Evolutionary conservation across 2,797 vertebrate genomes (phyloP), one percentile per base, ranked within the genome.

Genomic region (Hydrocynus forskahlii): DNA sequence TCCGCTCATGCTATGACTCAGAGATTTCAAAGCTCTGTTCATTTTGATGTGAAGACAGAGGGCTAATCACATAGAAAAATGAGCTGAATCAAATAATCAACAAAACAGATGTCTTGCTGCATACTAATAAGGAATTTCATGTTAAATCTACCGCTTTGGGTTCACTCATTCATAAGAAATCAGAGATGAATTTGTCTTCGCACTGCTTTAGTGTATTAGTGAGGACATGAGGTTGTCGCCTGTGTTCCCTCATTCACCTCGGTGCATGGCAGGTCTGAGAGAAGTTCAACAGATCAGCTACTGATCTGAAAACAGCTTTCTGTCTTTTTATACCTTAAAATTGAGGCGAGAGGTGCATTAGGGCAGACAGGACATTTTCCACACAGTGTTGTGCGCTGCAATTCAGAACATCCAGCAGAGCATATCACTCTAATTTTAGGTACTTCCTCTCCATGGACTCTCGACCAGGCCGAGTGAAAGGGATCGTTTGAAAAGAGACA

Each of bases 401-500:
- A 84, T 40, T 74, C 81, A 83, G 59, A 75, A 75, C 69, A 80
- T 35, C 64, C 83, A 85, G 75, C 79, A 81, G 59, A 75, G 81
- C 12, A 40, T 25, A 29, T 73, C 60, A 63, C 79, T 75, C 54
- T 75, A 78, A 80, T 71, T 75, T 23, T 78, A 80, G 59, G 72
- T 19, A 17, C 43, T 72, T 79, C 71, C 54, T 60, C 66, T 70
- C 23, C 70, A 73, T 23, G 45, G 60, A 80, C 81, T 12, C 69
- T 77, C 48, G 85, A 68, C n/a, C 80, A 87, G 84, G 90, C 86
- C 92, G 94, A 93, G 92, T 92, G 92, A 95, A 94, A 40, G 92
- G 90, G 92, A 95, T 92, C 88, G 92, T 92, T 93, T 94, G 94
- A 95, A 93, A 95, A 94, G 45, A 91, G 62, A 75, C 64, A 70